These are phyloP conservation scores for Stratiolaelaps scimitus DNA, from an alignment of 1,140 invertebrate species.

Conservation along the genomic window DNA sequence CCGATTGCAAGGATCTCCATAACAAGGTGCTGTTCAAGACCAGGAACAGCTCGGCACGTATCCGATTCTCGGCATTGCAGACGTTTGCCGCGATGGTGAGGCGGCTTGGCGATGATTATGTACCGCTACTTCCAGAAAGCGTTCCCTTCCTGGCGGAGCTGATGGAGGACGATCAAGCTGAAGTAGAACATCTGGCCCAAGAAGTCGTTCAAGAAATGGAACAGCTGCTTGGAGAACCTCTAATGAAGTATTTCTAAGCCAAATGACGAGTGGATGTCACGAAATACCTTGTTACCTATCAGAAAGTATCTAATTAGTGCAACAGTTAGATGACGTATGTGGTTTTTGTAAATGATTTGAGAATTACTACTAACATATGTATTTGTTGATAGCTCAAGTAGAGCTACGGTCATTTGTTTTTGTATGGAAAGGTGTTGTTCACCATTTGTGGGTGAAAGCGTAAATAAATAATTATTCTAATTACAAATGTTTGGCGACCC, in stretches of 20 bases:
- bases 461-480: too few relatives aligned
- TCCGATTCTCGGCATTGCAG: constrained; percentile 41
- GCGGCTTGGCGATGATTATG: constrained; percentile 43
- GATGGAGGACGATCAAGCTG: constrained; percentile 58
- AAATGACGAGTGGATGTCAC: neutral
- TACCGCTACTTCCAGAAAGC: constrained; percentile 43
- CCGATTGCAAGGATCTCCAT: constrained; percentile 71
- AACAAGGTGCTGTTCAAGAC: constrained; percentile 79
- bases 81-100: constrained; percentile 41
- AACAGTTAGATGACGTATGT: too few relatives aligned
- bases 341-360: too few relatives aligned
- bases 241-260: constrained; percentile 47
- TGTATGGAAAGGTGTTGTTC: too few relatives aligned
- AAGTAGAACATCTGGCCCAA: constrained; percentile 59
- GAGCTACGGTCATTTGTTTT: too few relatives aligned
- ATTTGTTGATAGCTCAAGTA: too few relatives aligned
- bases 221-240: constrained; percentile 63
- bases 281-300: too few relatives aligned
- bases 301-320: too few relatives aligned
- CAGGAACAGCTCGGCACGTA: constrained; percentile 52
- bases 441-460: too few relatives aligned
- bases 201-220: constrained; percentile 61
- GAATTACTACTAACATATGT: too few relatives aligned
- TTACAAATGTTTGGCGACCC: too few relatives aligned
- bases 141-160: constrained; percentile 46